Base-by-base conservation (phyloP, 2,888 invertebrate genomes). In the Rhingia campestris region DNA sequence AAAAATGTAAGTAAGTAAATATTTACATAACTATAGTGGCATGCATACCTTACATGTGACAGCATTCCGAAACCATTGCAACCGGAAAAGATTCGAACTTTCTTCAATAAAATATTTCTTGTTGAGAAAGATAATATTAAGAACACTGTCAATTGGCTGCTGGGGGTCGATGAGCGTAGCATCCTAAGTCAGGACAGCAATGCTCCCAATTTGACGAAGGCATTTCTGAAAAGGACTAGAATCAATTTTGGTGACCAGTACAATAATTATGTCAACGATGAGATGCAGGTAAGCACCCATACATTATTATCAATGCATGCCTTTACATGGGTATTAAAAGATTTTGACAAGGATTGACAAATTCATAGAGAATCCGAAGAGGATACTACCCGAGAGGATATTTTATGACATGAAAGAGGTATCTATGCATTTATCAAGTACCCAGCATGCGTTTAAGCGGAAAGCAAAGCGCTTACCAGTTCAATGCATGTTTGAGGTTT, bases 101-200 rank as follows among this genome's bases (percentile, higher is more conserved):
- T 88, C 67, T 69, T 90, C 4, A 86, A 66, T 3, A 88, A 88
- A 61, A 53, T 85, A n/a, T 86, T 86, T 0, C 32, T 81, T 47
- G 87, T 82, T 33, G 89, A 90, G 54, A 58, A 84, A 0, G 81
- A 87, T 41, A 85, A 70, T 14, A 51, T 80, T 0, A 77, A 87
- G 0, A 45, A 81, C 0, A 87, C 85, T 0, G 73, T 88, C 0
- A 88, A 89, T 61, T 90, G 91, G 90, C 81, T 87, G 0, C 43
- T 91, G 54, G 81, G 86, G 2, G 86, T 89, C 4, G 86, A 90
- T 54, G 88, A 90, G 30, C 86, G 88, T 0, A 88, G 88, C 22
- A 70, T 90, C 6, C 86, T 91, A 14, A 86, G 69, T 0, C 90
- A 90, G 86, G 70, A 89, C 56, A 87, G 89, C 4, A 87, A 77